Evolutionary conservation across 2,888 invertebrate species (phyloP).

Genomic region (Lypha dubia): DNA sequence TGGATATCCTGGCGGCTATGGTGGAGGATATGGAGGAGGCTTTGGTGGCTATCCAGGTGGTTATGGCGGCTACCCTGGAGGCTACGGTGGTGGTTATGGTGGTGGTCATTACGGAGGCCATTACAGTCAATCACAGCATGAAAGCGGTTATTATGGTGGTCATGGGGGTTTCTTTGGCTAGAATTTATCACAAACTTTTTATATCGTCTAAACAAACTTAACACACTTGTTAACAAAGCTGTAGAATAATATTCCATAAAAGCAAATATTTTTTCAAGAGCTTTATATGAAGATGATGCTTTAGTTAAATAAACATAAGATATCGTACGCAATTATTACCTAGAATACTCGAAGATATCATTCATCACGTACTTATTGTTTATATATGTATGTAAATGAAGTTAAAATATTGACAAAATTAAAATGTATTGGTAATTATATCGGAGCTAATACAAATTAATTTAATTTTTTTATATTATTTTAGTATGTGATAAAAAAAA

Average conservation of each 20-base stretch:
- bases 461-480: too few relatives aligned
- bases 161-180: constrained; percentile 69
- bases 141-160: constrained; percentile 61
- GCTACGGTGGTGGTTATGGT: constrained; percentile 73
- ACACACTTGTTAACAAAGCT: constrained; percentile 60
- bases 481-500: background rate
- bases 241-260: background rate
- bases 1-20: constrained; percentile 66
- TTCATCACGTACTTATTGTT: too few relatives aligned
- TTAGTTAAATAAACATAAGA: too few relatives aligned
- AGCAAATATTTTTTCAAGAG: background rate
- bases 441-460: background rate
- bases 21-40: constrained; percentile 75
- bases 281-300: background rate
- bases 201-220: constrained; percentile 18
- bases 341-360: too few relatives aligned
- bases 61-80: constrained; percentile 32
- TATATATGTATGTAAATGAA: too few relatives aligned
- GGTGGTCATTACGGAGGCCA: constrained; percentile 75
- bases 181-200: background rate
- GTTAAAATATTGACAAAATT: too few relatives aligned
- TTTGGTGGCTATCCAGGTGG: constrained; percentile 66
- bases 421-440: too few relatives aligned
- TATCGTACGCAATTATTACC: too few relatives aligned
- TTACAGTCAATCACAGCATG: constrained; percentile 65